A percentile compares a stretch with the other conserved stretches of the same genome.
Evolutionary conservation across 2,888 invertebrate genomes (phyloP).

Genomic region (Polydrusus cervinus): DNA sequence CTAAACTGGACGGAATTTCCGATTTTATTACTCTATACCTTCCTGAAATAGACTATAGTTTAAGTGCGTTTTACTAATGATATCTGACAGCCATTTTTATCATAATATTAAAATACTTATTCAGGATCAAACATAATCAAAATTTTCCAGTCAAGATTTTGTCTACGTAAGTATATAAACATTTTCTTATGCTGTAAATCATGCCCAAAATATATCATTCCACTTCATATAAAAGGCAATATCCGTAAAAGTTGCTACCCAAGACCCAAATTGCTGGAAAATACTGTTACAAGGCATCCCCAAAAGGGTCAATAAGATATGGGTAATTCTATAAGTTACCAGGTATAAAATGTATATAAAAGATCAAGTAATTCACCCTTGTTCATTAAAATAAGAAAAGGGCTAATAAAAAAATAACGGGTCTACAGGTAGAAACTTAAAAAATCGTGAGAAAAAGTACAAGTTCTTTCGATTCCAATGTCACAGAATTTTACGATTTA

Average conservation of each 20-base stretch:
- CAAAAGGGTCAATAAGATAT: conserved; percentile 42
- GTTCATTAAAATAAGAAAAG: conserved; percentile 44
- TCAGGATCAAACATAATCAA: too few relatives aligned
- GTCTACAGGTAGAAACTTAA: conserved; percentile 30
- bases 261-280: conserved; percentile 66
- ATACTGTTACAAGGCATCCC: conserved; percentile 62
- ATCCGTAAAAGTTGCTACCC: conserved; percentile 38
- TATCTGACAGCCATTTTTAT: too few relatives aligned
- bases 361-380: conserved; percentile 44
- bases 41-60: too few relatives aligned
- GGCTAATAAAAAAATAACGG: conserved; percentile 33
- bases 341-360: conserved; percentile 50
- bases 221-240: conserved; percentile 39
- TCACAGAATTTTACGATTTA: too few relatives aligned
- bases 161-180: background rate
- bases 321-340: conserved; percentile 41
- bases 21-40: too few relatives aligned
- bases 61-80: too few relatives aligned
- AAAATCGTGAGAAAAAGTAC: conserved; percentile 43
- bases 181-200: conserved; percentile 9
- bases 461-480: too few relatives aligned
- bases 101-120: too few relatives aligned
- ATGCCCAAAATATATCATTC: conserved; percentile 36
- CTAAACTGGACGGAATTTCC: too few relatives aligned
- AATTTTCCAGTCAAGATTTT: too few relatives aligned